Base-by-base conservation (phyloP, 2,797 vertebrate genomes). In the Melanotaenia trifasciata region DNA sequence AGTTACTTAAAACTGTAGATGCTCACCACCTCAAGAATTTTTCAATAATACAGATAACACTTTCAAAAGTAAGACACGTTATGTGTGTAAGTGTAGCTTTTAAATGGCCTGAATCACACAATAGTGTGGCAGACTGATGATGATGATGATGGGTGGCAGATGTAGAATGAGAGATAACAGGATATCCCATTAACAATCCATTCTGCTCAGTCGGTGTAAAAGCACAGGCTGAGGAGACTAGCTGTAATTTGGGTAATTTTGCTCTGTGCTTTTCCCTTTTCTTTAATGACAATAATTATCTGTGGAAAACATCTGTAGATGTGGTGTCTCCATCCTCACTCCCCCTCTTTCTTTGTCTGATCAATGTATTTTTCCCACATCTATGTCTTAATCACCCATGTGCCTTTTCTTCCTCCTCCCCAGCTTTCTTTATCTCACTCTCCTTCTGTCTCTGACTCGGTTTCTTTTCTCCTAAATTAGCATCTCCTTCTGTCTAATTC, bases 221-320 rank as follows among this genome's bases (percentile, higher is more conserved):
- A 71, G 66, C 61, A 57, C 68, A 64, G 73, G 70, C 81, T 45
- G 81, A 72, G 65, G 77, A 77, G 70, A 75, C 18, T 33, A 79
- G 67, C 70, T 65, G 79, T 90, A 84, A 93, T 94, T 90, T 87
- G 67, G 69, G 81, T 89, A 80, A 87, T 90, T 87, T 80, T 78
- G 70, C 22, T 63, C 26, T 2, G n/a, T 3, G 35, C 65, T 68
- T 85, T 75, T 71, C 68, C 28, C 65, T 80, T 81, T 85, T 58
- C 81, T 86, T 81, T 88, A 91, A 93, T 90, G 85, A 90, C 85
- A 85, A 86, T 89, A 88, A 90, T 93, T 87, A 91, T 83, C 83
- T 40, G 59, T 76, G 72, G 72, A 84, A 93, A 92, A 90, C 86
- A 90, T 82, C 83, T 86, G 88, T 70, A 80, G 77, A 81, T 62